These are phyloP conservation scores for Castor canadensis DNA, from an alignment of 2,113 vertebrate species.

Conservation along the genomic window DNA sequence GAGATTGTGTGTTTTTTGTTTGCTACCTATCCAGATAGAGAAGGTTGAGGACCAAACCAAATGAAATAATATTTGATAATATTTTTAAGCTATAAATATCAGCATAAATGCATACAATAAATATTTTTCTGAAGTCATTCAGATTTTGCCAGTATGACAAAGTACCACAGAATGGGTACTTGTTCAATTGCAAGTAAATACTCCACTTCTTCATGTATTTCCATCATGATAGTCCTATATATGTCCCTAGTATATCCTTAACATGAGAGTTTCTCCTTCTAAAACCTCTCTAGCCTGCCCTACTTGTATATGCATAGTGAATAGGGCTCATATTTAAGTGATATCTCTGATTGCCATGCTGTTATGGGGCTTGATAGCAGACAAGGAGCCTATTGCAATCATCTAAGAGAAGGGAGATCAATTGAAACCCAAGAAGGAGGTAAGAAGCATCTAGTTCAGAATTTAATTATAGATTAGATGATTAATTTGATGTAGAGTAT, in stretches of 20 bases:
- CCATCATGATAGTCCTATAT: too few relatives aligned
- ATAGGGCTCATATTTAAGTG: not conserved
- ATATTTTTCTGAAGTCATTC: not conserved
- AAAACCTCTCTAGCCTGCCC: not conserved
- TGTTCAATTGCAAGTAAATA: not conserved
- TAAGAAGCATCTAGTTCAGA: not conserved
- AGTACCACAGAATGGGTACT: too few relatives aligned
- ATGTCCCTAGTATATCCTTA: not conserved
- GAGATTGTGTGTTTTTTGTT: not conserved
- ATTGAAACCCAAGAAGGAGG: not conserved
- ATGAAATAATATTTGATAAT: not conserved
- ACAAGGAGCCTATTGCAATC: not conserved
- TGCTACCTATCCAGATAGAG: not conserved
- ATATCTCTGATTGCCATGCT: not conserved
- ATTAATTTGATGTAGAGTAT: not conserved
- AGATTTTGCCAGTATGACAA: not conserved
- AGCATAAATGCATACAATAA: not conserved
- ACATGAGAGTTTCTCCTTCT: not conserved
- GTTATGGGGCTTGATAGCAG: not conserved
- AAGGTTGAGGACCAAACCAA: not conserved
- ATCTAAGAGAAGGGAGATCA: not conserved
- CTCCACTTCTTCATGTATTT: too few relatives aligned
- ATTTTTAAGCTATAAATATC: not conserved
- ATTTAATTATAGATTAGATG: not conserved
- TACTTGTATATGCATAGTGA: not conserved